Evolutionary conservation across 2,113 vertebrate genomes (phyloP).

Genomic region (Mormyrus lacerda): DNA sequence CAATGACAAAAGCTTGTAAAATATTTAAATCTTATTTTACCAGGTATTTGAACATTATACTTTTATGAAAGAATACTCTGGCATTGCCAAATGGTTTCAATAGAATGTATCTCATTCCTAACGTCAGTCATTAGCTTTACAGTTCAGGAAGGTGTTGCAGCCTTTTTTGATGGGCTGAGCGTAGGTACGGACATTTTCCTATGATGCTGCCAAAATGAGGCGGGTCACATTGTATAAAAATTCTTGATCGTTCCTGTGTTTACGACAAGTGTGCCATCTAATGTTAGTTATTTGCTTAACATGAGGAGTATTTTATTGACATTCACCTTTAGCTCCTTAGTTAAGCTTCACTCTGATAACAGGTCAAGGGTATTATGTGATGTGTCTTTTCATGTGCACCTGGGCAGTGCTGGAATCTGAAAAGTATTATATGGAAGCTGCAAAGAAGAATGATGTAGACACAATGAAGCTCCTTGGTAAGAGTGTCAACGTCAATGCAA

Average conservation of each 20-base stretch:
- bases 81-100: not conserved
- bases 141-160: not conserved
- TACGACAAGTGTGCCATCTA: not conserved
- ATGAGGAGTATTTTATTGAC: not conserved
- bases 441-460: conserved; percentile 74
- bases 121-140: not conserved
- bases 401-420: conserved; percentile 70
- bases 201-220: not conserved
- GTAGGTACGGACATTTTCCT: not conserved
- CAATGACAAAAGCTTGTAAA: not conserved
- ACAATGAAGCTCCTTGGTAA: conserved; percentile 63
- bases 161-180: not conserved
- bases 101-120: not conserved
- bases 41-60: not conserved
- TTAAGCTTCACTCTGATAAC: not conserved
- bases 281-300: not conserved
- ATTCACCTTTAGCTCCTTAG: not conserved
- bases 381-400: conserved; percentile 15
- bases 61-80: not conserved
- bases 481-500: conserved; percentile 70
- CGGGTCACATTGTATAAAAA: not conserved
- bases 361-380: not conserved
- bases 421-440: conserved; percentile 73
- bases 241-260: not conserved
- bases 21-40: not conserved